phyloP scores from a whole-genome alignment of 2,113 vertebrate genomes.

The Mirounga angustirostris region DNA sequence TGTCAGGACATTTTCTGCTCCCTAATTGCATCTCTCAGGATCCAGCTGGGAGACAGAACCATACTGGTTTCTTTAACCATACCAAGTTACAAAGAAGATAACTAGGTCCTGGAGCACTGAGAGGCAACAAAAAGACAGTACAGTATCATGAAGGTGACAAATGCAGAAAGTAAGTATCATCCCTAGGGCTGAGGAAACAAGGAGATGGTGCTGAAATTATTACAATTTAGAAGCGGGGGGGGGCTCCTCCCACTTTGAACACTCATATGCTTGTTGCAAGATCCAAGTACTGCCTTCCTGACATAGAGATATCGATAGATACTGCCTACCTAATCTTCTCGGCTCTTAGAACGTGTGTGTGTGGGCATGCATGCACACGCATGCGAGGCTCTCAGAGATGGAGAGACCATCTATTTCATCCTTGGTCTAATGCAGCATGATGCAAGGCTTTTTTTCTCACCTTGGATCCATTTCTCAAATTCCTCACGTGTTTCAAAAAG shows the following conservation, averaged over 20 bases:
- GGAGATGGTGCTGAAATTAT: background rate
- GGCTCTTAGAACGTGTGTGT: background rate
- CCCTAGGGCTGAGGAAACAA: background rate
- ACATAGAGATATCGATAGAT: background rate
- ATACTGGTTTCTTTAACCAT: background rate
- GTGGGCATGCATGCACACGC: background rate
- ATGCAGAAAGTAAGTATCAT: background rate
- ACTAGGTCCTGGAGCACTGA: background rate
- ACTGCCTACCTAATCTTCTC: background rate
- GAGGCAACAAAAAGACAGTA: background rate
- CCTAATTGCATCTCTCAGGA: background rate
- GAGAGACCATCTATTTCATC: background rate
- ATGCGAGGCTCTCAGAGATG: background rate
- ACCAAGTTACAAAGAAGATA: background rate
- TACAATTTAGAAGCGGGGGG: background rate
- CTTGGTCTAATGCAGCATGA: background rate
- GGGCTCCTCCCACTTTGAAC: no score
- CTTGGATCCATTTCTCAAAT: conserved; percentile 75
- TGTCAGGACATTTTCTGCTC: background rate
- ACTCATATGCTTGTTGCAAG: background rate
- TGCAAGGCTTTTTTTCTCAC: conserved; percentile 63
- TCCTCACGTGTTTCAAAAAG: conserved; percentile 76
- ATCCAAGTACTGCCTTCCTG: background rate
- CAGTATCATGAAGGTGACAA: background rate
- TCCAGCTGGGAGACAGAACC: background rate